phyloP scores from a whole-genome alignment of 2,797 vertebrate species.

The Chiloscyllium punctatum region DNA sequence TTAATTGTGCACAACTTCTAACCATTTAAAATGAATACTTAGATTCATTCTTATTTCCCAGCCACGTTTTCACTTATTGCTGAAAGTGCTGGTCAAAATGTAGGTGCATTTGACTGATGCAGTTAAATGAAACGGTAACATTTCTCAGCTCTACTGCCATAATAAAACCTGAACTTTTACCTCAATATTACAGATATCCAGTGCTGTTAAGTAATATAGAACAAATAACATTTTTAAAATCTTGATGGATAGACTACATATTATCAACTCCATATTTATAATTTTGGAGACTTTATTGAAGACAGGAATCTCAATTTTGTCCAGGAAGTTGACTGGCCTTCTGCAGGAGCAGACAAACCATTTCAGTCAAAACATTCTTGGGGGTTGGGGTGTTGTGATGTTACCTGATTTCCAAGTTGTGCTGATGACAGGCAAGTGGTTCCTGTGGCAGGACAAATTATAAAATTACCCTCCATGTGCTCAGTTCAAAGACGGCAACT shows the following conservation, averaged over 20 bases:
- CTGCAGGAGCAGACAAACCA: neutral
- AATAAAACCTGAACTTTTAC: neutral
- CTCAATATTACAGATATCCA: neutral
- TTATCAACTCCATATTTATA: no score
- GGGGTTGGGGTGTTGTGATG: no score
- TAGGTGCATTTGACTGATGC: neutral
- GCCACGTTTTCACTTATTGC: neutral
- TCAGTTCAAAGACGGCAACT: neutral
- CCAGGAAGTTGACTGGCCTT: neutral
- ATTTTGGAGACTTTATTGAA: neutral
- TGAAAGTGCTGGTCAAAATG: neutral
- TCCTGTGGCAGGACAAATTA: neutral
- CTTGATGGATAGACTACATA: neutral
- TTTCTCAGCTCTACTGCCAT: neutral
- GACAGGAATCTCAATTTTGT: neutral
- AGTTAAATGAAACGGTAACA: neutral
- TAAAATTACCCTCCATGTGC: neutral
- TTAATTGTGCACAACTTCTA: neutral
- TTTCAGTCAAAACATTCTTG: neutral
- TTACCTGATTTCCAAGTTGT: neutral
- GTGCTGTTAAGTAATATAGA: neutral
- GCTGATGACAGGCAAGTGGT: neutral
- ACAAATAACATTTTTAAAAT: neutral
- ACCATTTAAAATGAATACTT: neutral
- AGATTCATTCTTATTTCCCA: neutral